Conservation (phyloP, 2,113 vertebrate species). For the Solenodon paradoxus region DNA sequence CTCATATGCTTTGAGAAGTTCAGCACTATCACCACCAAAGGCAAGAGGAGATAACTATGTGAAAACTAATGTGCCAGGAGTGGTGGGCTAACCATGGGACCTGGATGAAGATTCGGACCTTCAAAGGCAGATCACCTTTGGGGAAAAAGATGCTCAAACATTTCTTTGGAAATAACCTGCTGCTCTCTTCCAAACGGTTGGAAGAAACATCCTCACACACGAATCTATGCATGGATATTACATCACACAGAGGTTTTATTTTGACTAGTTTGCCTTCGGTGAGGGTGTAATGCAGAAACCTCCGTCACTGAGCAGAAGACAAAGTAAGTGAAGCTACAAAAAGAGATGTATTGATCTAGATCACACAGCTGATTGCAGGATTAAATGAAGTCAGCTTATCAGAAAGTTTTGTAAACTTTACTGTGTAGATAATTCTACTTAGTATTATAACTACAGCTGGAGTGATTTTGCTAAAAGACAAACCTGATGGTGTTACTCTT, state of each 20-base stretch:
- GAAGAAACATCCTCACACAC: neutral
- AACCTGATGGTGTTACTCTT: neutral
- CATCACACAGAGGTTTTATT: neutral
- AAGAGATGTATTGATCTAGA: neutral
- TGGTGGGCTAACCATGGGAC: accelerated
- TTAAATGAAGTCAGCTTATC: neutral
- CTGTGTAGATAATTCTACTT: neutral
- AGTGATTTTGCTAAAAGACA: neutral
- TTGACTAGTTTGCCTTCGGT: neutral
- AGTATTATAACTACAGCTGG: neutral
- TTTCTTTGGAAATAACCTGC: neutral
- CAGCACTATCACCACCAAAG: accelerated
- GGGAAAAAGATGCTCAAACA: neutral
- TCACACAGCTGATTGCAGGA: neutral
- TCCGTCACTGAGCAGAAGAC: neutral
- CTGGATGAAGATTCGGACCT: neutral
- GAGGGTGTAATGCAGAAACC: neutral
- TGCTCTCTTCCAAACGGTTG: neutral
- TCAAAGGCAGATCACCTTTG: too few species aligned
- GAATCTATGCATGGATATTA: neutral
- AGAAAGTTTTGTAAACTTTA: neutral
- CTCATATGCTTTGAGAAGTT: neutral
- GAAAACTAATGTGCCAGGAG: neutral
- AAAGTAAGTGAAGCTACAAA: neutral
- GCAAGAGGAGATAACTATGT: neutral